These are phyloP conservation scores for Peromyscus aztecus DNA, from an alignment of 2,797 vertebrate species.

Conservation along the genomic window DNA sequence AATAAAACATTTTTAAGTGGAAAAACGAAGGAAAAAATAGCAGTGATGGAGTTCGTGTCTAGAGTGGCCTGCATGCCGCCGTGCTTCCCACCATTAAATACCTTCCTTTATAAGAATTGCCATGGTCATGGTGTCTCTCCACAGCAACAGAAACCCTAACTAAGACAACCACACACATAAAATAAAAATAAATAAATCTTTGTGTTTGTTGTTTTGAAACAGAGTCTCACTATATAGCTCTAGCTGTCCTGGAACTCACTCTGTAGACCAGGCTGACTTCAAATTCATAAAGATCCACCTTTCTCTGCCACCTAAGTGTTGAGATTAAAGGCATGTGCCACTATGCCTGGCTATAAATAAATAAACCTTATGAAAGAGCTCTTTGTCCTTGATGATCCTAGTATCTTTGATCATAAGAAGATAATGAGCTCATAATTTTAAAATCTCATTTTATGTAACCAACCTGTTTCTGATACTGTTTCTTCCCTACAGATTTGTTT, in stretches of 20 bases:
- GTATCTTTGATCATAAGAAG: not conserved
- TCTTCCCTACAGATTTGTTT: not conserved
- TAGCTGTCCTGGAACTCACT: not conserved
- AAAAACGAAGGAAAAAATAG: not conserved
- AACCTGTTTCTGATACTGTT: not conserved
- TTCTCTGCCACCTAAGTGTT: not conserved
- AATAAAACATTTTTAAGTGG: not conserved
- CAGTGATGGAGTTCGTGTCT: not conserved
- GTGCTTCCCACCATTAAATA: not conserved
- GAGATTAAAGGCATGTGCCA: not conserved
- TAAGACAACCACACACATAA: not conserved
- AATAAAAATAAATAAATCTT: not conserved
- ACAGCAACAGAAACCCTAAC: not conserved
- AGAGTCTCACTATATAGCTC: not conserved
- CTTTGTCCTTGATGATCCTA: not conserved
- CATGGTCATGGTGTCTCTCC: not conserved
- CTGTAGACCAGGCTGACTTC: not conserved
- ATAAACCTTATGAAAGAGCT: not conserved
- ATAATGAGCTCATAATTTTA: not conserved
- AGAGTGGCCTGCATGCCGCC: not conserved
- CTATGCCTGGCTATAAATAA: not conserved
- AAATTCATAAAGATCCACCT: not conserved
- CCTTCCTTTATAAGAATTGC: not conserved
- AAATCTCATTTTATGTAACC: not conserved
- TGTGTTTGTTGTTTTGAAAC: not conserved